A percentile compares a stretch with the other conserved stretches of the same genome.
phyloP scores from a whole-genome alignment of 2,113 vertebrate genomes.

The Neotoma lepida region DNA sequence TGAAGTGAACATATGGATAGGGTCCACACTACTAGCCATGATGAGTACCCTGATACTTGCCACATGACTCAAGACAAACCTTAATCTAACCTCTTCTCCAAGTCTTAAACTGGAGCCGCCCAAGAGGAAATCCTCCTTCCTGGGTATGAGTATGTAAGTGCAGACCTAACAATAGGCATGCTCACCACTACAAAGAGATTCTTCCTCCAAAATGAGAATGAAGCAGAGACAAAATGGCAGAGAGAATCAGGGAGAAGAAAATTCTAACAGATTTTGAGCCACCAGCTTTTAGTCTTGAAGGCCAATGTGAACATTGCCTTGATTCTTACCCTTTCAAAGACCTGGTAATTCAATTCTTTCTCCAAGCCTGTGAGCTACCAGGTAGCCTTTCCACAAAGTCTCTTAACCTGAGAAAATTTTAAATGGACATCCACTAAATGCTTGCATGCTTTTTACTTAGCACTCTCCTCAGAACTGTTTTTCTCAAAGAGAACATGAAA shows the following conservation, averaged over 20 bases:
- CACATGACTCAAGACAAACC: slow-evolving; percentile 16
- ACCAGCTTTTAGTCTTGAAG: slow-evolving; percentile 1
- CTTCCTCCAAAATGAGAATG: not conserved
- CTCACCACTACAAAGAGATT: not conserved
- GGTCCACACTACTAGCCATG: not conserved
- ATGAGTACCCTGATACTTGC: not conserved
- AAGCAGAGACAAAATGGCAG: not conserved
- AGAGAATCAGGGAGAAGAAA: not conserved
- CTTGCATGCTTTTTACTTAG: not conserved
- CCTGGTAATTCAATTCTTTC: not conserved
- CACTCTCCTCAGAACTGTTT: slow-evolving; percentile 16
- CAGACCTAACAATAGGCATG: not conserved
- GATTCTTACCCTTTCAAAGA: slow-evolving; percentile 28
- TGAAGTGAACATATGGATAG: not conserved
- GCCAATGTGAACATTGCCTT: not conserved
- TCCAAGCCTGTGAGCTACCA: not conserved
- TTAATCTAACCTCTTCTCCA: not conserved
- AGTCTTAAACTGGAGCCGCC: not conserved
- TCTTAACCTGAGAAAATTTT: not conserved
- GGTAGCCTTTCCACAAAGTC: not conserved
- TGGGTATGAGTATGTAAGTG: not conserved
- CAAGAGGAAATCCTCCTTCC: not conserved
- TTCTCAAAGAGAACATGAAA: slow-evolving; percentile 22
- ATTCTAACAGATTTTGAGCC: not conserved
- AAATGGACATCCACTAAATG: slow-evolving; percentile 27